Percentiles rank a stretch among this genome's conserved stretches.
phyloP scores from a whole-genome alignment of 2,113 vertebrate species.

The Stegastes partitus region DNA sequence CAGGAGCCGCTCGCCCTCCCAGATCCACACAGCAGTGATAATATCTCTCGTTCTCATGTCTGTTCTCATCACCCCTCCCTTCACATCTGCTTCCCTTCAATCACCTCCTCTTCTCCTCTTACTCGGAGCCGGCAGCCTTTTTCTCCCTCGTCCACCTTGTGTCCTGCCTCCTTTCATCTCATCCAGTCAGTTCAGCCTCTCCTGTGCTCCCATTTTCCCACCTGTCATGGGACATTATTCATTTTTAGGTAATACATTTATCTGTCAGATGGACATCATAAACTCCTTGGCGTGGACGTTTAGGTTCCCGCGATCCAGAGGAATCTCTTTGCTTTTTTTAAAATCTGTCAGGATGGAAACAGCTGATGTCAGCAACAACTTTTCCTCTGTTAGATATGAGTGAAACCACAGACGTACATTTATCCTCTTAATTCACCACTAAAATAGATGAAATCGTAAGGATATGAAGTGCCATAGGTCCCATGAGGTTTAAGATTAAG shows the following conservation, averaged over 20 bases:
- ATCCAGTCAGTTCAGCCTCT: neutral
- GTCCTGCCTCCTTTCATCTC: neutral
- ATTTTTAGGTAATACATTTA: neutral
- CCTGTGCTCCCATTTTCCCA: neutral
- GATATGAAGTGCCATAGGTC: neutral
- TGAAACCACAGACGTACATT: constrained; percentile 11
- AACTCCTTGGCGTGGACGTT: neutral
- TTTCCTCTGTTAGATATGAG: neutral
- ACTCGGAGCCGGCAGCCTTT: neutral
- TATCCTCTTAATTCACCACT: no score
- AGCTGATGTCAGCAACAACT: constrained; percentile 16
- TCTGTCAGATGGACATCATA: constrained; percentile 10
- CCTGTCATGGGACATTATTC: neutral
- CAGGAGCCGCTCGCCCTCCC: constrained; percentile 12
- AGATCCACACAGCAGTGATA: constrained; percentile 18
- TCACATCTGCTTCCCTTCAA: constrained; percentile 20
- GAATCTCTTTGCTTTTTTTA: neutral
- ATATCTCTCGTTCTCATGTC: constrained; percentile 5
- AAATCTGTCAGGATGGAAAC: neutral
- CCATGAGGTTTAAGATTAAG: no score
- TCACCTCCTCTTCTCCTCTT: neutral
- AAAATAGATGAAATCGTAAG: neutral
- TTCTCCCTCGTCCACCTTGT: neutral
- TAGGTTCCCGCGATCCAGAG: constrained; percentile 2
- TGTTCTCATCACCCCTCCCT: neutral